phyloP scores from a whole-genome alignment of 2,888 invertebrate genomes.

The Lepidocyrtinus sp. region DNA sequence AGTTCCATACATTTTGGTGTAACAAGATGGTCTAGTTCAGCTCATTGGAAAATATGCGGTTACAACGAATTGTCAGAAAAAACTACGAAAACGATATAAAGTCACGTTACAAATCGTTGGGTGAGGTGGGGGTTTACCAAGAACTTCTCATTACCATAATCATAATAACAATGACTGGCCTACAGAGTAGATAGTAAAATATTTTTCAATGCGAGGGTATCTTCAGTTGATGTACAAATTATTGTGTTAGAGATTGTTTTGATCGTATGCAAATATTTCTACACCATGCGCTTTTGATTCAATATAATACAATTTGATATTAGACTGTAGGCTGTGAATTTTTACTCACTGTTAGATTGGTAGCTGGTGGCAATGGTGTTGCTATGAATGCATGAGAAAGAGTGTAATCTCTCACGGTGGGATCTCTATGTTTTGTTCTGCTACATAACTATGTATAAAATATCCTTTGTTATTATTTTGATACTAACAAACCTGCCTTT shows the following conservation, averaged over 20 bases:
- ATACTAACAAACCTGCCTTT: not conserved
- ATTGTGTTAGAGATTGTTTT: no score
- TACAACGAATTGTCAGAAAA: not conserved
- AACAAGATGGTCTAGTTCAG: no score
- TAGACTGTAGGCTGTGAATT: no score
- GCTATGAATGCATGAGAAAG: no score
- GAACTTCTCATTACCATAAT: constrained; percentile 28
- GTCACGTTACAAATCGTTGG: constrained; percentile 44
- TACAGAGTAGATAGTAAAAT: not conserved
- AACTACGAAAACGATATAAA: not conserved
- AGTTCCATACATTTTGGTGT: no score
- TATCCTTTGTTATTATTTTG: not conserved
- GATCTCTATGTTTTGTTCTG: not conserved
- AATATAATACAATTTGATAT: no score
- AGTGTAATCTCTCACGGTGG: not conserved
- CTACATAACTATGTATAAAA: no score
- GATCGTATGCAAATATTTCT: no score
- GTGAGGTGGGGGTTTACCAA: constrained; percentile 42
- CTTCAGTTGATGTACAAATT: not conserved
- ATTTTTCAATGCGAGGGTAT: not conserved
- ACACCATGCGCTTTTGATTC: no score
- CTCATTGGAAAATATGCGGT: no score
- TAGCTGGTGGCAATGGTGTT: no score
- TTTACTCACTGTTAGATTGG: no score
- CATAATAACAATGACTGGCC: constrained; percentile 27